These are phyloP conservation scores for Oncopeltus fasciatus DNA, from an alignment of 1,140 invertebrate species.

Conservation along the genomic window DNA sequence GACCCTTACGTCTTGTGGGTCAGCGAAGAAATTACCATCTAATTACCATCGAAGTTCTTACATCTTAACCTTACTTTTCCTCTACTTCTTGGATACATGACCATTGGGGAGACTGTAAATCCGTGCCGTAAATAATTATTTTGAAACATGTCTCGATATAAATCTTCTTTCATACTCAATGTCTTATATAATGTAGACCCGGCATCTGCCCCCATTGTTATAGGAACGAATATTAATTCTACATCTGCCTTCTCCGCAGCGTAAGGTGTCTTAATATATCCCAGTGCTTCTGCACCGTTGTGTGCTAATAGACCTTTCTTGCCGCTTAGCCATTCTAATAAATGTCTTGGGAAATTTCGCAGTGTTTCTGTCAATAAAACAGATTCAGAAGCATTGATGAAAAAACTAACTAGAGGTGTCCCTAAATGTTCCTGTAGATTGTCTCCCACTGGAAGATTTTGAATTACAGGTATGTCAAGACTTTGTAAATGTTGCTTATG, in stretches of 20 bases:
- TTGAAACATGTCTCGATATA: not conserved
- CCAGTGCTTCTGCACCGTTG: slow-evolving; percentile 26
- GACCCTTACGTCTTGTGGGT: slow-evolving; percentile 46
- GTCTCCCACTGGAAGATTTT: slow-evolving; percentile 55
- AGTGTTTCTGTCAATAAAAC: slow-evolving; percentile 65
- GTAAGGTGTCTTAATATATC: slow-evolving; percentile 25
- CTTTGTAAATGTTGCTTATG: slow-evolving; percentile 48
- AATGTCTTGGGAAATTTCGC: slow-evolving; percentile 46
- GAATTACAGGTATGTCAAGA: slow-evolving; percentile 46
- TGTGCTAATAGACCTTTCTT: slow-evolving; percentile 28
- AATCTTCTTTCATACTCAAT: not conserved
- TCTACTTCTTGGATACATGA: slow-evolving; percentile 57
- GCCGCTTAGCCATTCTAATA: slow-evolving; percentile 18
- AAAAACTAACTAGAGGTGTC: slow-evolving; percentile 17
- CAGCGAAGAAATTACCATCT: slow-evolving; percentile 59
- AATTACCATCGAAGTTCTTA: slow-evolving; percentile 58
- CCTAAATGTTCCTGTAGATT: slow-evolving; percentile 69
- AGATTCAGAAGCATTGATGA: slow-evolving; percentile 56
- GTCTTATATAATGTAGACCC: not conserved
- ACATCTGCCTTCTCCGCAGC: slow-evolving; percentile 27
- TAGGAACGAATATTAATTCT: slow-evolving; percentile 29
- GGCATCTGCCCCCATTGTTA: slow-evolving; percentile 28
- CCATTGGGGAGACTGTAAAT: slow-evolving; percentile 43
- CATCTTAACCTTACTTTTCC: slow-evolving; percentile 50
- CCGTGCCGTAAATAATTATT: slow-evolving; percentile 28